Percentiles rank a stretch among this genome's conserved stretches.
Conservation (phyloP, 2,888 invertebrate species). For the Melanostoma scalare region DNA sequence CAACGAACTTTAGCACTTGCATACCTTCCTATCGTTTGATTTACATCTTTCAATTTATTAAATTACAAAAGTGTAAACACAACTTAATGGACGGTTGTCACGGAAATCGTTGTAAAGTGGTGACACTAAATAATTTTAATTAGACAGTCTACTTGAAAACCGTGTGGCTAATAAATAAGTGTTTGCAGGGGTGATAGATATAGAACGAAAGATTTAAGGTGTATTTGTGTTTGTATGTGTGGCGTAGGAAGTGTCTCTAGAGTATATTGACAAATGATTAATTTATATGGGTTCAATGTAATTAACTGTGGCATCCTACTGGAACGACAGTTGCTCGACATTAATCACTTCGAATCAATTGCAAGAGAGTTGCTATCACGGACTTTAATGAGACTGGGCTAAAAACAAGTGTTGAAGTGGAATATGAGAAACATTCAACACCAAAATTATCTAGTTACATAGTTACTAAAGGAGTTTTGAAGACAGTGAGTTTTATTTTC, state of each 20-base stretch:
- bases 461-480: neutral
- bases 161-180: conserved; percentile 61
- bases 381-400: conserved; percentile 3
- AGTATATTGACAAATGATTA: conserved; percentile 66
- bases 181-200: conserved; percentile 19
- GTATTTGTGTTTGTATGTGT: conserved; percentile 29
- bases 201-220: conserved; percentile 34
- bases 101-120: conserved; percentile 71
- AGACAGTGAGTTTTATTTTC: no score
- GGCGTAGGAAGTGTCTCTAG: neutral
- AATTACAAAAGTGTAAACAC: conserved; percentile 71
- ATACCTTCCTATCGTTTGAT: conserved; percentile 43
- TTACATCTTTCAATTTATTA: conserved; percentile 71
- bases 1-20: conserved; percentile 24
- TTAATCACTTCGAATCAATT: conserved; percentile 53
- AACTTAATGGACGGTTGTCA: conserved; percentile 71
- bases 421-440: neutral
- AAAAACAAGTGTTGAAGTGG: neutral
- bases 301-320: conserved; percentile 65
- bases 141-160: conserved; percentile 71
- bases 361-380: conserved; percentile 16
- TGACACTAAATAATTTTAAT: conserved; percentile 73
- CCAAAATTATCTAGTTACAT: no score
- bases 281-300: conserved; percentile 61
- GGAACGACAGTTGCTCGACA: conserved; percentile 48